Base-by-base conservation (phyloP, 1,140 invertebrate genomes). In the Drosophila bifasciata region DNA sequence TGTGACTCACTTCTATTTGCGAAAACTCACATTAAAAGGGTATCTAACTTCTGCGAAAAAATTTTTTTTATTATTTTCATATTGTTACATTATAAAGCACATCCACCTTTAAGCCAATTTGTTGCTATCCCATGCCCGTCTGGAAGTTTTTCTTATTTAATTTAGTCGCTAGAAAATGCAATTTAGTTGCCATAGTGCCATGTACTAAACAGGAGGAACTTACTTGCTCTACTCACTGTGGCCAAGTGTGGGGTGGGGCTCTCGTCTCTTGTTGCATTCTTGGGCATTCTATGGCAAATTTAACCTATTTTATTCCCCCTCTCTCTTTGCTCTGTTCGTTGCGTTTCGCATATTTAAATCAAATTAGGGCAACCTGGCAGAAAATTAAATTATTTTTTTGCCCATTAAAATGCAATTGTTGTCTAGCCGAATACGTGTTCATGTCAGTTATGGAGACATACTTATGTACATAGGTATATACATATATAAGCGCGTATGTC, bases 81-180 rank as follows among this genome's bases (percentile, higher is more conserved):
- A 36, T 13, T 36, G 11, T 4, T 13, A 5, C 11, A 13, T 5
- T 8, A 25, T 23, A 4, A n/a, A 8, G 23, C 36, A 39, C 43
- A 56, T 59, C 45, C 44, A 32, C 62, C 28, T 61, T 61, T 76
- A 73, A 79, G 67, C 72, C 63, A 69, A 64, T 84, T 84, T 79
- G 32, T 44, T 62, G 51, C 52, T 45, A 43, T 41, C 53, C 40
- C 21, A 8, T 44, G 21, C 21, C 39, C 23, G 44, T 32, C 28
- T 5, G 5, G 6, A 67, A 48, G 64, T 28, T 68, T 67, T 59
- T 44, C 68, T 61, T 11, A 86, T 81, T 86, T 67, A 74, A 77
- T 85, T 85, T 74, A 67, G 53, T 86, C 61, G 73, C 86, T 85
- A 75, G 53, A 57, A 63, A 77, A 80, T 85, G 76, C 72, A 74